These are phyloP conservation scores for Dicrurus megarhynchus DNA, from an alignment of 2,113 vertebrate species.

Conservation along the genomic window DNA sequence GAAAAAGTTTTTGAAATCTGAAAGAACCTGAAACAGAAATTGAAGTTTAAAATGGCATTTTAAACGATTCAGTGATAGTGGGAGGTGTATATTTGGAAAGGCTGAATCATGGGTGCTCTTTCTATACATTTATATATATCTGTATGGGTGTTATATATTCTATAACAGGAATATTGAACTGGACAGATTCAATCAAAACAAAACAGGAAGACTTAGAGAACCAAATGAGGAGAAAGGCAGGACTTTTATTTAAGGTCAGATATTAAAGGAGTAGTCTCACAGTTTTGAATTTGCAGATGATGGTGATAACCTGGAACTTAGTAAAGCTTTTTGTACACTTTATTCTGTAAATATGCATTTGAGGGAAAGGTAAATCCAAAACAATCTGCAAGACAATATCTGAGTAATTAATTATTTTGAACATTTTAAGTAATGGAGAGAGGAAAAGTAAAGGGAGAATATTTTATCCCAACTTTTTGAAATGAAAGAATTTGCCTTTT, in stretches of 20 bases:
- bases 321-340: fast-evolving
- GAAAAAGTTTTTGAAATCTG: background rate
- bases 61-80: background rate
- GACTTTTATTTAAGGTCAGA: background rate
- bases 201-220: background rate
- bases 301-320: background rate
- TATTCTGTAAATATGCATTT: background rate
- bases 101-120: background rate
- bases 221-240: background rate
- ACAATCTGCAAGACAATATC: background rate
- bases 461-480: background rate
- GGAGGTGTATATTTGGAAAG: background rate
- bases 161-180: background rate
- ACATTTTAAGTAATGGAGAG: background rate
- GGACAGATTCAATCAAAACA: background rate
- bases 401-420: background rate
- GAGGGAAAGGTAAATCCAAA: background rate
- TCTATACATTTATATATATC: too few species aligned
- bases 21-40: background rate
- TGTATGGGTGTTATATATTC: background rate
- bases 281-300: background rate
- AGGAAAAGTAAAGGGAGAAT: background rate
- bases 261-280: background rate
- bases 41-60: background rate
- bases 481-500: background rate